These are phyloP conservation scores for Drosophila azteca DNA, from an alignment of 1,140 invertebrate genomes.

Conservation along the genomic window DNA sequence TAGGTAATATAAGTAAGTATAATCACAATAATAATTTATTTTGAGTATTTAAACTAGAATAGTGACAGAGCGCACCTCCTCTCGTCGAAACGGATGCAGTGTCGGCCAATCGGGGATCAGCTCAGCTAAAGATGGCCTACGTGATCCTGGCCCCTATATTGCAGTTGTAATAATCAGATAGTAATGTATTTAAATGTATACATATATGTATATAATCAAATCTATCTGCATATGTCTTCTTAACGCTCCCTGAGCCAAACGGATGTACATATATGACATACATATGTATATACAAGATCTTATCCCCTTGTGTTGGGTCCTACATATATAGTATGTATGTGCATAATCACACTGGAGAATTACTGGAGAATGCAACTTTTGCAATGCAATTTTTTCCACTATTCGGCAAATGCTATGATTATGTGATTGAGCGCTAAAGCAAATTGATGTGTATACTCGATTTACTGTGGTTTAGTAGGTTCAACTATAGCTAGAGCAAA, in stretches of 20 bases:
- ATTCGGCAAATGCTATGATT: too few relatives aligned
- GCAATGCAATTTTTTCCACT: too few relatives aligned
- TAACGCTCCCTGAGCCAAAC: too few relatives aligned
- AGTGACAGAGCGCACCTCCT: conserved; percentile 73
- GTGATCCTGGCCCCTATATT: conserved; percentile 87
- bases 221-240: background rate
- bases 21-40: conserved; percentile 1
- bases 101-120: conserved; percentile 98
- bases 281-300: background rate
- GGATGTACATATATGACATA: background rate
- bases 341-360: too few relatives aligned
- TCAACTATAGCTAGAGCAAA: conserved; percentile 13
- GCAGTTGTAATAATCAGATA: conserved; percentile 23
- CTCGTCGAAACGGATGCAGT: conserved; percentile 91
- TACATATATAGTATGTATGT: too few relatives aligned
- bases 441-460: background rate
- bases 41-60: conserved; percentile 1
- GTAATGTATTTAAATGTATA: background rate
- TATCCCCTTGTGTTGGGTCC: background rate
- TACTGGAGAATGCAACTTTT: too few relatives aligned
- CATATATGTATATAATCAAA: background rate
- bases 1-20: conserved; percentile 7
- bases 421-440: background rate
- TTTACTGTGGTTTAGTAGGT: background rate
- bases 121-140: conserved; percentile 95